These are phyloP conservation scores for Scaptodrosophila latifasciaeformis DNA, from an alignment of 2,888 invertebrate genomes.

Conservation along the genomic window DNA sequence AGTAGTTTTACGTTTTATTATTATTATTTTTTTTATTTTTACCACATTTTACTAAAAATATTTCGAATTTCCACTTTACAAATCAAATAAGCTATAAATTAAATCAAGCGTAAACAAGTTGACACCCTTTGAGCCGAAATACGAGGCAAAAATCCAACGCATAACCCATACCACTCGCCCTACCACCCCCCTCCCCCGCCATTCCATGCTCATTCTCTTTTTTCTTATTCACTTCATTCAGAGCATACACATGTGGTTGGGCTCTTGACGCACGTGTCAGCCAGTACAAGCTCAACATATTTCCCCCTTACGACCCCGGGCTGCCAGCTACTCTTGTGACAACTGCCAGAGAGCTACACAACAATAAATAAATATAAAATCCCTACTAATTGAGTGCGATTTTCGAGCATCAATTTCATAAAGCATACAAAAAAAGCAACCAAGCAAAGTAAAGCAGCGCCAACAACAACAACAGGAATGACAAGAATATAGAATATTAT, in stretches of 20 bases:
- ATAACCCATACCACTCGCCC: conserved; percentile 14
- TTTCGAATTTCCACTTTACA: conserved; percentile 11
- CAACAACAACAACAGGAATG: conserved; percentile 7
- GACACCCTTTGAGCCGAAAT: conserved; percentile 53
- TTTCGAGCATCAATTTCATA: conserved; percentile 69
- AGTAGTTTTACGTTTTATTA: no score
- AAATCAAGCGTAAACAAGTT: conserved; percentile 55
- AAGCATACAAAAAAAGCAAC: conserved; percentile 44
- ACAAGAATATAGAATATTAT: conserved; percentile 47
- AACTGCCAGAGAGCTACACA: neutral
- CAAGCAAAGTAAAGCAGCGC: conserved; percentile 5
- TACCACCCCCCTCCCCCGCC: neutral
- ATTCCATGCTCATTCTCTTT: no score
- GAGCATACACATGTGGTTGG: neutral
- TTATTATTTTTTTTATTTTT: neutral
- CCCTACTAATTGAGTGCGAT: conserved; percentile 68
- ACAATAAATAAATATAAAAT: conserved; percentile 66
- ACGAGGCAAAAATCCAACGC: conserved; percentile 19
- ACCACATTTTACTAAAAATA: neutral
- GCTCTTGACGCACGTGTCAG: conserved; percentile 40
- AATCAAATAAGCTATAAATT: conserved; percentile 53
- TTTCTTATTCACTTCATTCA: no score
- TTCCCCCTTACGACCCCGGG: conserved; percentile 2
- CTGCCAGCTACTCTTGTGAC: neutral
- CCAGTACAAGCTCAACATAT: neutral